Evolutionary conservation across 2,888 invertebrate species (phyloP), one percentile per base, ranked within the genome.

Genomic region (Dryadula phaetusa): DNA sequence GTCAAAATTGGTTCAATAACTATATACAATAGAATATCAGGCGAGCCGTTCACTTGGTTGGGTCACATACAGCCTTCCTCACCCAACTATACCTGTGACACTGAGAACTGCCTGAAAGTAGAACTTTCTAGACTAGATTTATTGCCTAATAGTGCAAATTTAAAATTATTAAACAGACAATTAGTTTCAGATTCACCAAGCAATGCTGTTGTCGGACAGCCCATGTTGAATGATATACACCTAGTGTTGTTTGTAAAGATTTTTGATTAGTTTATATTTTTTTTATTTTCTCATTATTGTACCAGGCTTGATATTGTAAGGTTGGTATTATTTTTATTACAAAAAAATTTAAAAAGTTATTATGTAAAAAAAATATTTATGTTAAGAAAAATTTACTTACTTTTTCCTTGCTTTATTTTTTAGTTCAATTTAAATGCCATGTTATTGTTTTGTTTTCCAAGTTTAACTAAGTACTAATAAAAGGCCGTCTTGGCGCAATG

Each of bases 11-110:
- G 80, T 16, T 77, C 81, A 0, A 79, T 91, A n/a, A 90, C 88
- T 0, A 72, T 85, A 0, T 90, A 85, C 79, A 90, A 91, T 75
- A 86, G 82, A 67, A 74, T 83, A 0, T 82, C 88, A 0, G 88
- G 87, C 0, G 84, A 90, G 42, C 90, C 90, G 0, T 81, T 78
- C 67, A 67, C 72, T 0, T 90, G 87, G 89, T 72, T 78, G 0
- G 88, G 89, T 0, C 71, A 75, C 0, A 76, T 92, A 3, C 73
- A 73, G 1, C 69, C 77, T 0, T 5, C n/a, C 8, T 1, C 52
- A 52, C 10, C 16, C 10, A 52, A 77, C 32, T 72, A 83, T 67
- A 78, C 81, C 0, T 80, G 78, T 73, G 76, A 82, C 6, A 75
- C 75, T 22, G 16, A 64, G 0, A 71, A 76, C 1, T 78, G 83